Base-by-base conservation (phyloP, 37 sponge, comb jelly and placozoan genomes). In the Aplysina aerophoba region DNA sequence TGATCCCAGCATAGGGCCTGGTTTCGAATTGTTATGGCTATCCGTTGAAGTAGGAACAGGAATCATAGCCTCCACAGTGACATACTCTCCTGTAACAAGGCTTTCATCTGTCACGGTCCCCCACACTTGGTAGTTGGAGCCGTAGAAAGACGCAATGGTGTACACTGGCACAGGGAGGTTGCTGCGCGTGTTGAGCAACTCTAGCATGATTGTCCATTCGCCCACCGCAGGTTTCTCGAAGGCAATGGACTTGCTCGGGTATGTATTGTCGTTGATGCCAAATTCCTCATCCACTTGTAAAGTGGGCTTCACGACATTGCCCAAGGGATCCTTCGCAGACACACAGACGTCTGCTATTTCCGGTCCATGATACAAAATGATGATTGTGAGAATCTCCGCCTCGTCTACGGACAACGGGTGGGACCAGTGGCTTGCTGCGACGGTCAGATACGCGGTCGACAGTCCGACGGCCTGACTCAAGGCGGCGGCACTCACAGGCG, bases 351-450 rank as follows among this genome's bases (percentile, higher is more conserved):
- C 35, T 81, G 78, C 22, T 28, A n/a, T 13, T 2, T 34, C 27
- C 3, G 33, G 33, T 2, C 55, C 34, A 6, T 81, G 33, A 24
- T 59, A 27, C 17, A 81, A 25, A n/a, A 81, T 59, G 59, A 59
- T 81, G 20, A 81, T 25, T 14, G 81, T 36, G 15, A 81, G 38
- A 53, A 59, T 59, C 36, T 81, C 56, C 27, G 35, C 24, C 2
- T 81, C 61, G 81, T 81, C 81, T 15, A 81, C 81, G 25, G 60
- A 13, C 27, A 81, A 24, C 4, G 27, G 19, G 55, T 81, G 61
- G 20, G 54, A 33, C 81, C 59, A 81, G 35, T 81, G 35, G 15
- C 15, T 28, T 20, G 24, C 38, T 11, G 60, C 15, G 19, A 55
- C 61, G 61, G n/a, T 31, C 60, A 81, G 22, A 0, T 75, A 12